phyloP scores from a whole-genome alignment of 2,888 invertebrate species.

The Osmoderma eremita region DNA sequence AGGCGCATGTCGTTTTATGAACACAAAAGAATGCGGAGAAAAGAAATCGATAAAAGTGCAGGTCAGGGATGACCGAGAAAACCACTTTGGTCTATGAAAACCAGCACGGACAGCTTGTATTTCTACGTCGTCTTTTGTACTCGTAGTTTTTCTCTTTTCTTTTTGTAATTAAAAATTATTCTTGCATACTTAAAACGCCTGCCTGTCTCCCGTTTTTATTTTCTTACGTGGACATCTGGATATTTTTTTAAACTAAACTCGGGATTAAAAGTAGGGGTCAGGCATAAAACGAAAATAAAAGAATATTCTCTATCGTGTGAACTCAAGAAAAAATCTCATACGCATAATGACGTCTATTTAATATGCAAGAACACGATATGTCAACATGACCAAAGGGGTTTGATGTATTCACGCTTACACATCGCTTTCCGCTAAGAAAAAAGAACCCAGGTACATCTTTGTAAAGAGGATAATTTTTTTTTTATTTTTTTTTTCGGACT shows the following conservation, averaged over 20 bases:
- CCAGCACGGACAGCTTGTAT: no score
- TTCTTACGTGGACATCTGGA: constrained; percentile 18
- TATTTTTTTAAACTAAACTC: constrained; percentile 20
- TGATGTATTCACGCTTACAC: constrained; percentile 28
- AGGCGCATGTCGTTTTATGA: constrained; percentile 30
- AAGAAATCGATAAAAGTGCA: constrained; percentile 57
- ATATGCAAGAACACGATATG: constrained; percentile 64
- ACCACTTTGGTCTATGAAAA: constrained; percentile 1
- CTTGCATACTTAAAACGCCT: not conserved
- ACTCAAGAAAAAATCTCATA: constrained; percentile 60
- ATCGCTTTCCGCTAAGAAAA: constrained; percentile 61
- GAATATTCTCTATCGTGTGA: constrained; percentile 61
- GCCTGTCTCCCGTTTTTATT: not conserved
- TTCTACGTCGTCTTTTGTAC: no score
- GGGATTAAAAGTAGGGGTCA: constrained; percentile 13
- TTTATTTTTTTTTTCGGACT: constrained; percentile 56
- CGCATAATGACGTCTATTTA: constrained; percentile 57
- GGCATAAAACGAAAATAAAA: constrained; percentile 41
- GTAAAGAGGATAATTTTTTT: constrained; percentile 53
- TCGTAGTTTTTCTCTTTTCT: no score
- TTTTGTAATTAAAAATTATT: not conserved
- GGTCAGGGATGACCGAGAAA: constrained; percentile 53
- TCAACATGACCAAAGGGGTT: constrained; percentile 58
- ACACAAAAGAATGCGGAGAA: constrained; percentile 42
- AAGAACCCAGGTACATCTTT: constrained; percentile 58